Evolutionary conservation across 2,888 invertebrate genomes (phyloP).

Genomic region (Lysandra coridon): DNA sequence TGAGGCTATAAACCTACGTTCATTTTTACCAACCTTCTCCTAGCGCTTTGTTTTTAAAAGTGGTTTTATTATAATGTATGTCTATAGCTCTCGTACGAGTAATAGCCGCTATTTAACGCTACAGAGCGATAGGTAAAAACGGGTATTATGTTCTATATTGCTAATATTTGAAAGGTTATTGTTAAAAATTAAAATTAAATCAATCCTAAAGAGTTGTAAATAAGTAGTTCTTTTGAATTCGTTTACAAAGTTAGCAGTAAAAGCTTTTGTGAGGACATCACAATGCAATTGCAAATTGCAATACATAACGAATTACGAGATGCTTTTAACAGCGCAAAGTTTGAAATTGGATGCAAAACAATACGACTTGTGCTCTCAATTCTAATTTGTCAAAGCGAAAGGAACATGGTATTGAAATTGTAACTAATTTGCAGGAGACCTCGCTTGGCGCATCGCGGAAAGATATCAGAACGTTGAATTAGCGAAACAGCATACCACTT

Average conservation of each 20-base stretch:
- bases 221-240: not conserved
- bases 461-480: constrained; percentile 58
- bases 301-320: not conserved
- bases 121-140: too few species aligned
- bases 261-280: not conserved
- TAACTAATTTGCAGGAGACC: constrained; percentile 49
- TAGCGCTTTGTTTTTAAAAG: too few species aligned
- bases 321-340: constrained; percentile 8
- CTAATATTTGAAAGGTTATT: too few species aligned
- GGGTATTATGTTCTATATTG: too few species aligned
- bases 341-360: constrained; percentile 12
- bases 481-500: constrained; percentile 63
- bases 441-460: constrained; percentile 59
- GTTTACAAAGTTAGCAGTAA: not conserved
- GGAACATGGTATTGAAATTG: constrained; percentile 1
- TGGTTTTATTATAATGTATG: too few species aligned
- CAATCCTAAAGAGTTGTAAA: not conserved
- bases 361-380: constrained; percentile 10
- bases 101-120: too few species aligned
- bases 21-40: too few species aligned
- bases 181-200: not conserved
- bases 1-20: too few species aligned
- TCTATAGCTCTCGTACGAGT: too few species aligned
- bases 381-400: constrained; percentile 19
- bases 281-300: not conserved